phyloP scores from a whole-genome alignment of 2,113 vertebrate species.

The Eudyptes chrysolophus region DNA sequence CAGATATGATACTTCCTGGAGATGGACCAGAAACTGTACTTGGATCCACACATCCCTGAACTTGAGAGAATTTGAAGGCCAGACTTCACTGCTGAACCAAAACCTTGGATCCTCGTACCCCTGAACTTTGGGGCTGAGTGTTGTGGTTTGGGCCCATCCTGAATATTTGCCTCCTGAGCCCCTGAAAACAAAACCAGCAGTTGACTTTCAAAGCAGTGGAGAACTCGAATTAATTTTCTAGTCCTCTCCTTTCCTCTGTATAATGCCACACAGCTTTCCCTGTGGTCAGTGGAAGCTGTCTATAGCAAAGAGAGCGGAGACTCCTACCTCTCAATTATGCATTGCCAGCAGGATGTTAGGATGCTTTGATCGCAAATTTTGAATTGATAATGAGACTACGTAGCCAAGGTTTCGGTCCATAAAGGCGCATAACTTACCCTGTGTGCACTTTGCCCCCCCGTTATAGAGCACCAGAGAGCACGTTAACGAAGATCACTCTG shows the following conservation, averaged over 20 bases:
- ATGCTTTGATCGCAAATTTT: background rate
- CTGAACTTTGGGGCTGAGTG: background rate
- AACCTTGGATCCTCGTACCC: background rate
- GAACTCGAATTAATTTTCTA: background rate
- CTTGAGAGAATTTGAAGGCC: background rate
- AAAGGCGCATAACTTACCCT: background rate
- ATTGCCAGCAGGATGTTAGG: background rate
- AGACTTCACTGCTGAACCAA: background rate
- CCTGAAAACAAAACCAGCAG: background rate
- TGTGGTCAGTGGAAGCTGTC: background rate
- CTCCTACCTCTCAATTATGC: background rate
- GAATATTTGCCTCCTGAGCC: background rate
- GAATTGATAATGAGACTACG: background rate
- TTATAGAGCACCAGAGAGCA: background rate
- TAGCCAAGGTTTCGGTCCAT: background rate
- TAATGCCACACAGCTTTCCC: background rate
- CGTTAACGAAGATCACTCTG: fast-evolving
- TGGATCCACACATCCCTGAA: background rate
- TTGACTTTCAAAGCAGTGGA: background rate
- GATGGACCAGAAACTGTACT: background rate
- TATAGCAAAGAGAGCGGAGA: background rate
- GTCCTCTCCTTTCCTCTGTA: background rate
- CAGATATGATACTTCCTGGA: background rate
- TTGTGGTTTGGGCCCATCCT: background rate
- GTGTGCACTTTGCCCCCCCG: fast-evolving